Evolutionary conservation across 2,797 vertebrate species (phyloP), one percentile per base, ranked within the genome.

Genomic region (Denticeps clupeoides): DNA sequence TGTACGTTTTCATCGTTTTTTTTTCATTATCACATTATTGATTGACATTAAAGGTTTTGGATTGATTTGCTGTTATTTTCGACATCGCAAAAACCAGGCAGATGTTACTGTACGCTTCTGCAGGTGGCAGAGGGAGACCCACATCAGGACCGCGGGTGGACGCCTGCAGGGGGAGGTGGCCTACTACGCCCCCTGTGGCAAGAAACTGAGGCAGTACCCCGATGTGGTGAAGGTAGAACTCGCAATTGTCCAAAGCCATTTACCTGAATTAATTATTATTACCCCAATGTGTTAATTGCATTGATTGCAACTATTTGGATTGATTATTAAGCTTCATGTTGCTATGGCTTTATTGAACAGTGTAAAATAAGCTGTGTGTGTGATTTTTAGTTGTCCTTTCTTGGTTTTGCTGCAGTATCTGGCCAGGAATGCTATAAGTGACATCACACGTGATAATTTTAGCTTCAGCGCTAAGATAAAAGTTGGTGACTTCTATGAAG

Each of bases 391-490:
- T 11, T 18, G n/a, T 40, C 22, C 40, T 9, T 16, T 10, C 47
- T 12, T 49, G 29, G 6, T n/a, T 32, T 6, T 80, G 82, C 80
- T 84, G 71, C 84, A 97, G 90, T 95, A 94, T 82, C 82, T 96
- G 71, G 81, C 85, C 74, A 87, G 89, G 81, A 92, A 90, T 80
- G 87, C 91, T 83, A 89, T 95, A 79, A 87, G 80, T 72, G 82
- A 90, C 81, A 89, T 97, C 83, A 87, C 91, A 66, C 87, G 90
- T 66, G 90, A 92, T 73, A 89, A 94, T 84, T 96, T 98, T 82
- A 94, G 91, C 88, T 96, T 98, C 81, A 95, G 89, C 82, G 85
- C 89, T 82, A 97, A 97, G 87, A 86, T 96, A 78, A 88, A 86
- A 84, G 86, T 95, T 74, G 92, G 92, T 72, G 87, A 91, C 83